Percentiles rank a stretch among this genome's conserved stretches.
Conservation (phyloP, 2,113 vertebrate genomes). For the Otocyon megalotis region DNA sequence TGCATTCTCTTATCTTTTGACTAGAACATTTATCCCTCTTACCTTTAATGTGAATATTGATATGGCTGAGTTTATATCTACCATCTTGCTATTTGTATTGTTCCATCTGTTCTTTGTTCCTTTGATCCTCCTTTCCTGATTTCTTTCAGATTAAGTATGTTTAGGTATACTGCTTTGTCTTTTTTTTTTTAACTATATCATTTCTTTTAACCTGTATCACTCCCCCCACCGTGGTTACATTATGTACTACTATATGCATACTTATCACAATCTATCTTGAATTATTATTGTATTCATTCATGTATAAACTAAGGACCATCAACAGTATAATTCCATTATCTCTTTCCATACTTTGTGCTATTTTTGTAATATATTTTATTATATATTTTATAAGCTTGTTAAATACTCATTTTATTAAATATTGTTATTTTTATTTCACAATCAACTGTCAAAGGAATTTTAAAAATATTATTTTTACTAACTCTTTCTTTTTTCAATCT, state of each 20-base stretch:
- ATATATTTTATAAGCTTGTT: neutral
- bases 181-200: neutral
- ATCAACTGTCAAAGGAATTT: neutral
- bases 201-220: neutral
- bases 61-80: neutral
- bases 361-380: neutral
- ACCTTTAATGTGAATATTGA: neutral
- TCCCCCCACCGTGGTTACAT: neutral
- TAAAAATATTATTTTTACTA: neutral
- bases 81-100: neutral
- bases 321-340: neutral
- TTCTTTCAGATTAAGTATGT: neutral
- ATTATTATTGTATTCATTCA: neutral
- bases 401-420: neutral
- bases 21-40: neutral
- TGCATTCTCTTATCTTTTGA: neutral
- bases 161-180: neutral
- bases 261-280: neutral
- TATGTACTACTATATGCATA: neutral
- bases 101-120: neutral
- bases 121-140: neutral
- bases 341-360: neutral
- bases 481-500: neutral
- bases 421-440: constrained; percentile 7
- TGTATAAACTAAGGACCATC: neutral